phyloP scores from a whole-genome alignment of 2,888 invertebrate genomes.

The Celastrina argiolus region DNA sequence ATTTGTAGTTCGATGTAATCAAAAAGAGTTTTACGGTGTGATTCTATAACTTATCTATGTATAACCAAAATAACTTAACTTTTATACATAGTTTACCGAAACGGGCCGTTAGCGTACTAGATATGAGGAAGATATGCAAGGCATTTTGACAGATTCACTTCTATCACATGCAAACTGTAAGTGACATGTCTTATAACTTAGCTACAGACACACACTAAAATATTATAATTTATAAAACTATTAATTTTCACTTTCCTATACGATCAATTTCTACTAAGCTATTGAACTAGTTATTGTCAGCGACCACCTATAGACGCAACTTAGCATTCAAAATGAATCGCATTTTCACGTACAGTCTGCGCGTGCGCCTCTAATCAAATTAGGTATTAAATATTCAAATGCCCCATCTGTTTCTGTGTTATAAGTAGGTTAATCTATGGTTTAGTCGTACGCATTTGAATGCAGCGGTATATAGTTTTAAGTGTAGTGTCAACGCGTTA shows the following conservation, averaged over 20 bases:
- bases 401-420: background rate
- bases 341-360: constrained; percentile 13
- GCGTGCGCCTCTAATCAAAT: constrained; percentile 10
- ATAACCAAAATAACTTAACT: too few relatives aligned
- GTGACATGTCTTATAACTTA: too few relatives aligned
- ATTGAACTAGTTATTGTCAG: background rate
- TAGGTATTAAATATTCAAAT: constrained; percentile 11
- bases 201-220: too few relatives aligned
- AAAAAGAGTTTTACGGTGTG: too few relatives aligned
- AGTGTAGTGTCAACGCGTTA: background rate
- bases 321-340: constrained; percentile 13
- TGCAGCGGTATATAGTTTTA: background rate
- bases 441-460: constrained; percentile 6
- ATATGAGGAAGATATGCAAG: too few relatives aligned
- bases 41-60: too few relatives aligned
- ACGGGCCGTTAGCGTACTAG: too few relatives aligned
- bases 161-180: too few relatives aligned
- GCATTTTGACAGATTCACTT: too few relatives aligned
- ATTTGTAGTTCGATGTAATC: too few relatives aligned
- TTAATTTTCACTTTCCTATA: background rate
- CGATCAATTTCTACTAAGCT: background rate
- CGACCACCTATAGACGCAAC: constrained; percentile 11
- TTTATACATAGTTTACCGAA: too few relatives aligned
- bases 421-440: constrained; percentile 9
- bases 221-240: background rate